Percentiles rank a stretch among this genome's conserved stretches.
Conservation (phyloP, 2,113 vertebrate species). For the Fulmarus glacialis region DNA sequence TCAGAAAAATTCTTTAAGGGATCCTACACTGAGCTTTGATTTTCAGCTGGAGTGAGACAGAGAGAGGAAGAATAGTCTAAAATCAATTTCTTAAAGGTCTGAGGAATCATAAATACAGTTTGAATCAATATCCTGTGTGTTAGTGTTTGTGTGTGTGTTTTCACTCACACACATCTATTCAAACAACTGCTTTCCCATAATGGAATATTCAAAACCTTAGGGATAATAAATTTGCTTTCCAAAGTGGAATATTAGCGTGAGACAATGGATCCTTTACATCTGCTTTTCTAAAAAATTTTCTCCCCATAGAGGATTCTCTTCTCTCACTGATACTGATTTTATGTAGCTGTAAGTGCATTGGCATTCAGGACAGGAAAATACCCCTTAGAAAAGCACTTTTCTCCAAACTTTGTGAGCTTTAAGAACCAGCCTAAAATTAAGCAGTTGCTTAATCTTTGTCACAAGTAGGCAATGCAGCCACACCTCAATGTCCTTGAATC, state of each 20-base stretch:
- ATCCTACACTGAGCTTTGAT: constrained; percentile 69
- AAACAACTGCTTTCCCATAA: constrained; percentile 66
- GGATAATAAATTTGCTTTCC: constrained; percentile 58
- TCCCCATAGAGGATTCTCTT: neutral
- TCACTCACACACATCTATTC: constrained; percentile 4
- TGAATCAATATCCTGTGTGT: constrained; percentile 68
- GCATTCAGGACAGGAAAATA: neutral
- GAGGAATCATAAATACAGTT: constrained; percentile 75
- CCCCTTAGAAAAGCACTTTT: neutral
- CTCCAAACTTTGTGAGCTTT: neutral
- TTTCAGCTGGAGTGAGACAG: constrained; percentile 63
- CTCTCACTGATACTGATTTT: neutral
- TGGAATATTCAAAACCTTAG: constrained; percentile 45
- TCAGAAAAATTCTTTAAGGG: constrained; percentile 41
- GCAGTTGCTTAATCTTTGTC: neutral
- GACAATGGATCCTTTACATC: neutral
- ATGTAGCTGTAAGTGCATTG: neutral
- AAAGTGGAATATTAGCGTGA: constrained; percentile 26
- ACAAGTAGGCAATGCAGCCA: neutral
- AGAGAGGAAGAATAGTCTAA: constrained; percentile 48
- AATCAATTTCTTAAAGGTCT: constrained; percentile 69
- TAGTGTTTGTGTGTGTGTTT: neutral
- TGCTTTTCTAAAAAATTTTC: neutral
- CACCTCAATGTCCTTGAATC: neutral
- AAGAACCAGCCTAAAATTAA: neutral